phyloP scores from a whole-genome alignment of 2,888 invertebrate species.

The Didymodactylos carnosus region DNA sequence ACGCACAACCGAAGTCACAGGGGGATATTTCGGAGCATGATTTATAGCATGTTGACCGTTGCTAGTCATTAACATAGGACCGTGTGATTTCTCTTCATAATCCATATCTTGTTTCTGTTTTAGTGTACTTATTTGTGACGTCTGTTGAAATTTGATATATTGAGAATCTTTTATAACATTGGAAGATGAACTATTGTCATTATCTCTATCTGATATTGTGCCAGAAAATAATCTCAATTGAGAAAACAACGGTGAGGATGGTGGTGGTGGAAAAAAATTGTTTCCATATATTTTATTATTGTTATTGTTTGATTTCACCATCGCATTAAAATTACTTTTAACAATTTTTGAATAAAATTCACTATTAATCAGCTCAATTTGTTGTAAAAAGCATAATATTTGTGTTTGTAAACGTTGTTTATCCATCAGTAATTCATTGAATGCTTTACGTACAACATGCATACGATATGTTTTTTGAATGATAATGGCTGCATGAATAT shows the following conservation, averaged over 20 bases:
- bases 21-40: no score
- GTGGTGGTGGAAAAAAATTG: not conserved
- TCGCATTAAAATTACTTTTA: conserved; percentile 1
- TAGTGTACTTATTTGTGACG: not conserved
- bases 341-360: conserved; percentile 5
- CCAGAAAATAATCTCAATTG: not conserved
- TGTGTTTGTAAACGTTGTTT: not conserved
- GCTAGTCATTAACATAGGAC: no score
- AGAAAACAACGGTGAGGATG: not conserved
- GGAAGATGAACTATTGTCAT: not conserved
- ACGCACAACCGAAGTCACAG: no score
- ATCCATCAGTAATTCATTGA: not conserved
- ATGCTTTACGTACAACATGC: not conserved
- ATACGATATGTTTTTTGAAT: conserved; percentile 10
- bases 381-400: conserved; percentile 7
- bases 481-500: not conserved
- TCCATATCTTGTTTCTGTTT: not conserved
- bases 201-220: not conserved
- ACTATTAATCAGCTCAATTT: conserved; percentile 7
- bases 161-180: no score
- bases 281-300: not conserved
- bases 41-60: no score
- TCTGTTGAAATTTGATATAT: not conserved
- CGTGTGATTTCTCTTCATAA: not conserved
- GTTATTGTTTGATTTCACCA: not conserved